Evolutionary conservation across 2,113 vertebrate species (phyloP), one percentile per base, ranked within the genome.

Genomic region (Chrysochloris asiatica): DNA sequence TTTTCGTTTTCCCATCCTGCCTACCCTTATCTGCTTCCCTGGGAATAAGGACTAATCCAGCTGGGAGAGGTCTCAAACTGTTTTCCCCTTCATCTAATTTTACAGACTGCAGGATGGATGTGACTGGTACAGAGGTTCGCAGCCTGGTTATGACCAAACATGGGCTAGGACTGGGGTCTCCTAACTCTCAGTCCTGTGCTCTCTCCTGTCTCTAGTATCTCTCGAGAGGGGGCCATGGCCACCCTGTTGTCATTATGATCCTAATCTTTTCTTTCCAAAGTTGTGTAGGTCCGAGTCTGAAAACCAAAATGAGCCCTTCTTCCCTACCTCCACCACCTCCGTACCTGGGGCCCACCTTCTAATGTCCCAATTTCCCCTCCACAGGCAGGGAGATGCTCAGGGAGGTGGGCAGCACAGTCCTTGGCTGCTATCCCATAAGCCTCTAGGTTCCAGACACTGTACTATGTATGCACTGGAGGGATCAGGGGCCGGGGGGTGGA

Each of bases 141-240:
- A 83, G 61, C 22, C 52, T 12, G 0, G 10, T 50, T 19, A 21
- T 19, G 61, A 45, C 6, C 8, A n/a, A 6, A 5, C 0, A 0
- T 22, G 45, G 52, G 54, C 80, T 22, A 4, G 24, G 30, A 38
- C 36, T 6, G 54, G 71, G 63, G 59, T 50, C 61, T 59, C 36
- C 45, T 48, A 69, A 69, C 45, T 22, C 43, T 12, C 30, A 0
- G 48, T 30, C 54, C 79, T n/a, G 5, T 14, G 59, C 36, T 47
- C 82, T 47, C 65, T 38, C 41, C 83, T 71, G 4, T 9, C 69
- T 30, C 76, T 61, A 38, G 56, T 4, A 2, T 33, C 50, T 65
- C 45, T 52, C 48, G n/a, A 1, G 30, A 48, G 36, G 24, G 14
- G 3, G 59, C 10, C 9, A 9, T 38, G 30, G 1, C 0, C 3